Conservation (phyloP, 2,888 invertebrate species). For the Lasioglossum vierecki region DNA sequence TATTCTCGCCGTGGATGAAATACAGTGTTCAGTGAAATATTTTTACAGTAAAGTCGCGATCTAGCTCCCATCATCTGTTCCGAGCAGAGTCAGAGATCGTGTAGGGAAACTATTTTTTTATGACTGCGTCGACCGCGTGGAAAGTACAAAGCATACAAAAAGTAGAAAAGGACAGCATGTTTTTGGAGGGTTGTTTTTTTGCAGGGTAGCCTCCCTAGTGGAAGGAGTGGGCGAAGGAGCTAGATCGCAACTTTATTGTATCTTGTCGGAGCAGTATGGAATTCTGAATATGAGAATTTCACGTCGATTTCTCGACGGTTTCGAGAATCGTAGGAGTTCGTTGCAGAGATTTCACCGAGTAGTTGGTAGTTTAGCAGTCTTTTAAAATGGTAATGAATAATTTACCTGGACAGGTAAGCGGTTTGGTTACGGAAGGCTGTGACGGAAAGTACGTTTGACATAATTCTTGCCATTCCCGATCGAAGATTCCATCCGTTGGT, state of each 20-base stretch:
- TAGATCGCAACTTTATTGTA: too few species aligned
- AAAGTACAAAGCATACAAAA: too few species aligned
- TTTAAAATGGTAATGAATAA: background rate
- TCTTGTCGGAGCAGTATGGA: background rate
- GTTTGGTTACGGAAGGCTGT: background rate
- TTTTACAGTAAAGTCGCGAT: background rate
- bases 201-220: too few species aligned
- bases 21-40: background rate
- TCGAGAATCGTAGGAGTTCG: background rate
- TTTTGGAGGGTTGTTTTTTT: too few species aligned
- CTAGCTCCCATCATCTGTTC: too few species aligned
- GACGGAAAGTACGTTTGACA: slow-evolving; percentile 18
- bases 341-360: background rate
- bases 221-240: too few species aligned
- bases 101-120: too few species aligned
- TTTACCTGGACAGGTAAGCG: background rate
- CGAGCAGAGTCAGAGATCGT: too few species aligned
- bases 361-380: background rate
- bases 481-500: slow-evolving; percentile 13
- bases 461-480: slow-evolving; percentile 20
- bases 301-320: background rate
- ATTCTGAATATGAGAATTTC: background rate
- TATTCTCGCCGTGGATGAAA: background rate
- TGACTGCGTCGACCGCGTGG: too few species aligned
- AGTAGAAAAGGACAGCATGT: too few species aligned